Conservation (phyloP, 35 echinoderm and acorn worm species). For the Acanthaster planci region DNA sequence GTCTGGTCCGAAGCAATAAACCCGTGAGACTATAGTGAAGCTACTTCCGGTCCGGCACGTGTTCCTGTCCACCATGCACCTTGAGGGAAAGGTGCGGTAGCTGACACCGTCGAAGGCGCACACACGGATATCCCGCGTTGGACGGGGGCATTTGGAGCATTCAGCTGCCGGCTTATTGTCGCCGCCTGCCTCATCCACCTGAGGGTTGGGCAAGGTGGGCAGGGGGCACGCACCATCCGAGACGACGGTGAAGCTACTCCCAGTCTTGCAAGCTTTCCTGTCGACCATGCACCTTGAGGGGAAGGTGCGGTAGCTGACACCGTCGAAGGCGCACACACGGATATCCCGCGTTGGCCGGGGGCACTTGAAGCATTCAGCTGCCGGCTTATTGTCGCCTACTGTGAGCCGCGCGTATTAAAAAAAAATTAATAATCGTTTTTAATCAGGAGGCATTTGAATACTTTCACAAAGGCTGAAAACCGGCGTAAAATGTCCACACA, state of each 20-base stretch:
- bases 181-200: too few species aligned
- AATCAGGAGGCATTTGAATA: too few species aligned
- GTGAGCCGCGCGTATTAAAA: too few species aligned
- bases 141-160: neutral
- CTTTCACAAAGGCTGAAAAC: too few species aligned
- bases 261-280: neutral
- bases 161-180: neutral
- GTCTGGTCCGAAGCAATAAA: too few species aligned
- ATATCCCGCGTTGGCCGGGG: neutral
- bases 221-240: neutral
- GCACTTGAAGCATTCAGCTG: neutral
- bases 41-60: neutral
- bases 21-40: neutral
- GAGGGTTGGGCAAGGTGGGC: neutral
- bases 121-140: neutral
- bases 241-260: neutral
- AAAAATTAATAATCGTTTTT: too few species aligned
- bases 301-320: neutral
- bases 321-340: neutral
- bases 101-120: conserved; percentile 1
- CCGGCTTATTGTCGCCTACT: too few species aligned
- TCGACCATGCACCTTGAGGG: neutral
- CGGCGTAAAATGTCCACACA: too few species aligned
- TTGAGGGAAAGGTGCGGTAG: neutral
- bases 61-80: neutral